Conservation (phyloP, 2,113 vertebrate species). For the Acrocephalus arundinaceus region DNA sequence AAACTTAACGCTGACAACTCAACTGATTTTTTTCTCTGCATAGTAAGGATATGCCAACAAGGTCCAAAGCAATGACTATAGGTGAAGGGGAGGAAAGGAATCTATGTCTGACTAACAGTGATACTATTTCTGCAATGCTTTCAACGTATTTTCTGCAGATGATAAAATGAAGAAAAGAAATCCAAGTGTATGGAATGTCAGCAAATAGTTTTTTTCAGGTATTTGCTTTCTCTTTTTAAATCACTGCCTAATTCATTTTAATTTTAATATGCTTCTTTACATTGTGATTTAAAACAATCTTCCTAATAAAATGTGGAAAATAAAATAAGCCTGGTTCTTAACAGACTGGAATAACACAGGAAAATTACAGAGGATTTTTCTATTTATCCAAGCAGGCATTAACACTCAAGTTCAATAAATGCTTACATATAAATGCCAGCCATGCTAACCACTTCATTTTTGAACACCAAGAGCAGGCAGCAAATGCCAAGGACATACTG, state of each 20-base stretch:
- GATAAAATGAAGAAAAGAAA: not conserved
- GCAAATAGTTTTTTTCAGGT: not conserved
- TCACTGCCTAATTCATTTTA: not conserved
- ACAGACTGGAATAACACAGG: not conserved
- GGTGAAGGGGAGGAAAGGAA: not conserved
- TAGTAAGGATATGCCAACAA: not conserved
- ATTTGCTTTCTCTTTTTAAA: not conserved
- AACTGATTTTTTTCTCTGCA: not conserved
- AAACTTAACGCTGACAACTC: not conserved
- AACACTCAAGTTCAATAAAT: slow-evolving; percentile 38
- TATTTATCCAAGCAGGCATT: slow-evolving; percentile 31
- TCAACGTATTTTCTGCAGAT: not conserved
- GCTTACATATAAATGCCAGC: slow-evolving; percentile 29
- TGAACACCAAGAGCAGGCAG: slow-evolving; percentile 43
- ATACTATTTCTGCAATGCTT: not conserved
- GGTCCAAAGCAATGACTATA: not conserved
- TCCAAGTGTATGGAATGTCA: not conserved
- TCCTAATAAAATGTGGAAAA: not conserved
- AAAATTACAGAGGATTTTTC: not conserved
- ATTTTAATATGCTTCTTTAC: not conserved
- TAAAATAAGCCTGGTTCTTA: not conserved
- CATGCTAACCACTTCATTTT: slow-evolving; percentile 62
- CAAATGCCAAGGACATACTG: slow-evolving; percentile 68
- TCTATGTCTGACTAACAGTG: not conserved
- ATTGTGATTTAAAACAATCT: not conserved